phyloP scores from a whole-genome alignment of 2,797 vertebrate genomes.

The Labroides dimidiatus region DNA sequence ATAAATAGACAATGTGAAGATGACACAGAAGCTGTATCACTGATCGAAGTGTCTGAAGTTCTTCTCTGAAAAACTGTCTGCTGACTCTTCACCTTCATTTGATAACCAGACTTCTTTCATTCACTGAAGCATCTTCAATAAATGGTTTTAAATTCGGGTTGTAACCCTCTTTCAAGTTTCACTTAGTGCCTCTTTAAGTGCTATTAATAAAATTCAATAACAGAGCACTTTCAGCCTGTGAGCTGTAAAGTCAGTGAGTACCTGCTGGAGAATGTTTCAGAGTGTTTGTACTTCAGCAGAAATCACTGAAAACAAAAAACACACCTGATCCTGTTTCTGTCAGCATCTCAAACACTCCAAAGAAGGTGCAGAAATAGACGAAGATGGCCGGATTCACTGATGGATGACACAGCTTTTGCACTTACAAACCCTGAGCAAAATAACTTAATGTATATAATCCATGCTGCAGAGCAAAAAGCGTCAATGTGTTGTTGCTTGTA shows the following conservation, averaged over 20 bases:
- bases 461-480: too few relatives aligned
- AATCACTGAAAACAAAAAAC: slow-evolving; percentile 21
- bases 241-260: slow-evolving; percentile 68
- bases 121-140: slow-evolving; percentile 49
- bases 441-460: too few relatives aligned
- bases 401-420: too few relatives aligned
- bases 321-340: slow-evolving; percentile 11
- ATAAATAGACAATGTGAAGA: too few relatives aligned
- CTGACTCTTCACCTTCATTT: slow-evolving; percentile 11
- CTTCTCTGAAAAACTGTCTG: too few relatives aligned
- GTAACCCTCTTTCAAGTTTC: slow-evolving; percentile 61
- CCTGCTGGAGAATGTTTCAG: slow-evolving; percentile 52
- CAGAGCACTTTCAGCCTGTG: slow-evolving; percentile 42
- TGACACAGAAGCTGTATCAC: too few relatives aligned
- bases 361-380: slow-evolving; percentile 24
- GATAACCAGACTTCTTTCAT: slow-evolving; percentile 40
- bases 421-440: too few relatives aligned
- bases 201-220: slow-evolving; percentile 57
- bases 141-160: slow-evolving; percentile 58
- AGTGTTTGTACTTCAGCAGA: slow-evolving; percentile 45
- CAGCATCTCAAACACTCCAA: slow-evolving; percentile 10
- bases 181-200: slow-evolving; percentile 70
- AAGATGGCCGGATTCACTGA: too few relatives aligned
- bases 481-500: too few relatives aligned
- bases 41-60: too few relatives aligned